These are phyloP conservation scores for Drosophila novamexicana DNA, from an alignment of 1,140 invertebrate genomes.

Conservation along the genomic window DNA sequence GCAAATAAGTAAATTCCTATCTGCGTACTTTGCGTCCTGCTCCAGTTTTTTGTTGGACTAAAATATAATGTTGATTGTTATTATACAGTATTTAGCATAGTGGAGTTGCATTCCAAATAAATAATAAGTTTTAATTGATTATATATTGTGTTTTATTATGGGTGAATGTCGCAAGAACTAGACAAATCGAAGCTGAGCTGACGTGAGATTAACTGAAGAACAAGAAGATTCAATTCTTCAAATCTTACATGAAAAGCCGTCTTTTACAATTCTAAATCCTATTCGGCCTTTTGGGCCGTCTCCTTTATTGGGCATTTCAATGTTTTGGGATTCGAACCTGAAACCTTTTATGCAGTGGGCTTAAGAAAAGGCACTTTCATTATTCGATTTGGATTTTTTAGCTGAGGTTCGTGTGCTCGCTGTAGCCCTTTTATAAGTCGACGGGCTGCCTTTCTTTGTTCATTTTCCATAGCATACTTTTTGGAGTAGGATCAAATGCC, in stretches of 20 bases:
- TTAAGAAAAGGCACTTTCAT: too few relatives aligned
- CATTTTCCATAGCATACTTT: constrained; percentile 28
- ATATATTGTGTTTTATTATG: not conserved
- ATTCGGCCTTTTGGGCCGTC: too few relatives aligned
- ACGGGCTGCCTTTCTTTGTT: not conserved
- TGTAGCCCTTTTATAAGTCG: not conserved
- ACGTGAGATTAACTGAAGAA: too few relatives aligned
- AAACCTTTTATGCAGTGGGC: too few relatives aligned
- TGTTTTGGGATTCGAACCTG: too few relatives aligned
- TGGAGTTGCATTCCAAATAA: constrained; percentile 39
- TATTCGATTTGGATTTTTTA: not conserved
- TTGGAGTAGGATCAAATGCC: not conserved
- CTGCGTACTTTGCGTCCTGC: not conserved
- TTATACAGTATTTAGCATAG: constrained; percentile 19
- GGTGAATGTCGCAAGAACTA: too few relatives aligned
- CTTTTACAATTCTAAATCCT: too few relatives aligned
- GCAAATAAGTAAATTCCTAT: constrained; percentile 33
- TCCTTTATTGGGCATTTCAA: too few relatives aligned
- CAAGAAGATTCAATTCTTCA: too few relatives aligned
- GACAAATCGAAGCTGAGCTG: too few relatives aligned
- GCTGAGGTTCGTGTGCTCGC: constrained; percentile 24
- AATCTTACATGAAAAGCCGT: too few relatives aligned
- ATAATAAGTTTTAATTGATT: constrained; percentile 31
- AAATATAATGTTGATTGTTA: constrained; percentile 43
- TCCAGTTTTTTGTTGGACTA: constrained; percentile 34